phyloP scores from a whole-genome alignment of 2,113 vertebrate species.

The Gallinago jamesoni region DNA sequence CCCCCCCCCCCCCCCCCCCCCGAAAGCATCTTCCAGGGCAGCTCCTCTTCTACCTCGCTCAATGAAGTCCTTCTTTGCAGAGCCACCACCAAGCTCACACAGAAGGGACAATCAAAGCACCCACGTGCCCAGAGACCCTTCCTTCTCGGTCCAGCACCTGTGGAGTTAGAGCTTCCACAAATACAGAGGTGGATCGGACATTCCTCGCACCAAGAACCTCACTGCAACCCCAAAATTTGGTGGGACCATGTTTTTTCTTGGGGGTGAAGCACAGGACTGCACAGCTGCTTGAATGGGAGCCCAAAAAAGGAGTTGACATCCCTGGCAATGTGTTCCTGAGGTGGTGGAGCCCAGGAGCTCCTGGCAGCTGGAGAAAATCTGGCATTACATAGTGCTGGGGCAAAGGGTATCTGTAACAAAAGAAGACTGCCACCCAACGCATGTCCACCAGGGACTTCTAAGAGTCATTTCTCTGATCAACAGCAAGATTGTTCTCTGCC shows the following conservation, averaged over 20 bases:
- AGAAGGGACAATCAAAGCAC: not conserved
- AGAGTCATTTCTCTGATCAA: not conserved
- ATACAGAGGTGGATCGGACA: fast-evolving
- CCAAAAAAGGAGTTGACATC: not conserved
- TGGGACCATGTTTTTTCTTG: not conserved
- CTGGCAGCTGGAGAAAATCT: fast-evolving
- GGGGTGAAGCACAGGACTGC: not conserved
- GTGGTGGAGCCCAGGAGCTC: not conserved
- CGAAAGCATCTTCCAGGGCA: not conserved
- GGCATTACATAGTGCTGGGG: not conserved
- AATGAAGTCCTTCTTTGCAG: not conserved
- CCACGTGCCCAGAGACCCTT: fast-evolving
- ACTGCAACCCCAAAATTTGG: not conserved
- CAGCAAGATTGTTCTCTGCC: not conserved
- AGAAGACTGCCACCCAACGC: not conserved
- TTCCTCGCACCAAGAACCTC: not conserved
- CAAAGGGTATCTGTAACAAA: not conserved
- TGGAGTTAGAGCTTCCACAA: not conserved
- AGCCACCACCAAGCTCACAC: not conserved
- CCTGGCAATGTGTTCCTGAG: not conserved
- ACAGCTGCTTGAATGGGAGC: not conserved
- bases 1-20: not conserved
- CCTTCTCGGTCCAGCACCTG: fast-evolving
- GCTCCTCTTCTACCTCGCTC: not conserved
- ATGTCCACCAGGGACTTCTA: too few species aligned